Base-by-base conservation (phyloP, 2,113 vertebrate species). In the Corythaixoides concolor region DNA sequence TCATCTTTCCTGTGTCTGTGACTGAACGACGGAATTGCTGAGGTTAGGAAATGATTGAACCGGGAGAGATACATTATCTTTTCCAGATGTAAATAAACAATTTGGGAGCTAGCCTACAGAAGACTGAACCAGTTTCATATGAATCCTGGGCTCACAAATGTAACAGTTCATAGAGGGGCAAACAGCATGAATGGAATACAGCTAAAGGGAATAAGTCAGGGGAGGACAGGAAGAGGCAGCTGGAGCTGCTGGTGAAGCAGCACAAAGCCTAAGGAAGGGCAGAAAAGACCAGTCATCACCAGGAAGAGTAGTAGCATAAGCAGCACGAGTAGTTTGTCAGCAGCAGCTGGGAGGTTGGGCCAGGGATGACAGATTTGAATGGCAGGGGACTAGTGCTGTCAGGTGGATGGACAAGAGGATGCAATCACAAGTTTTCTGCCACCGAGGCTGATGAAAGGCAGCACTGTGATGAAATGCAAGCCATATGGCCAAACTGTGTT, bases 401-500 rank as follows among this genome's bases (percentile, higher is more conserved):
- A 79, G 35, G 45, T 30, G 23, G 77, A 84, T 68, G 84, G 85
- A 92, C 39, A 72, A 68, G 33, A 56, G 43, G 53, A 79, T 43
- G 39, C 22, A 88, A 23, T 77, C 63, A 85, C 49, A 85, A 78
- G 33, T 39, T 81, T 15, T 70, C 73, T 91, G 30, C 15, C 43
- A 64, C 33, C 30, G 49, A 64, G 33, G 27, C 33, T 92, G 89
- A 81, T 16, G 0, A 7, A 85, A 87, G 56, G 20, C n/a, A 92
- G 32, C 12, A 3, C 18, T 49, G 43, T 26, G 74, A 72, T 64
- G 74, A 72, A 91, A 91, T 32, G 39, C 20, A 85, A 82, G 47
- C 86, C 94, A 91, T 91, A 85, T 85, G 85, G 90, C n/a, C 41
- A 90, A 73, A 52, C 3, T 33, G 22, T 33, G 30, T 47, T 82